These are phyloP conservation scores for Mimas tiliae DNA, from an alignment of 2,888 invertebrate species.

Conservation along the genomic window DNA sequence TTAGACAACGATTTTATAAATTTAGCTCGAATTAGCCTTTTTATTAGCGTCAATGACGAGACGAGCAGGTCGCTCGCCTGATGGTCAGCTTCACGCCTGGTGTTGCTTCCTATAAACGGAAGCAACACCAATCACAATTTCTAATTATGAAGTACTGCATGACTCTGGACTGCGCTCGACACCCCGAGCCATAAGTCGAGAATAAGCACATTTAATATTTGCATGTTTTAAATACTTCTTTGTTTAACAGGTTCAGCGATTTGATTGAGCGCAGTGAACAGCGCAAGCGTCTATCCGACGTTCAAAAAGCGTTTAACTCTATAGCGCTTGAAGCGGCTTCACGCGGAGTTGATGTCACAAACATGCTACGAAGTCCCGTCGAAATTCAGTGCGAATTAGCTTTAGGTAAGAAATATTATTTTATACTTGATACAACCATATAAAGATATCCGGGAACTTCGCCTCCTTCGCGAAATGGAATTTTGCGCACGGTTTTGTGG, in stretches of 20 bases:
- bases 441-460: slow-evolving; percentile 12
- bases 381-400: slow-evolving; percentile 77
- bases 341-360: slow-evolving; percentile 58
- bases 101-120: too few relatives aligned
- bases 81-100: too few relatives aligned
- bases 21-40: too few relatives aligned
- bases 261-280: slow-evolving; percentile 72
- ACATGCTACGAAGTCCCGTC: slow-evolving; percentile 69
- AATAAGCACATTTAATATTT: too few relatives aligned
- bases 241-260: slow-evolving; percentile 66
- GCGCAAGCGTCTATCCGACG: slow-evolving; percentile 65
- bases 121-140: too few relatives aligned
- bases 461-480: slow-evolving; percentile 10
- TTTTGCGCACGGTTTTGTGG: slow-evolving; percentile 16
- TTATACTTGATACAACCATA: slow-evolving; percentile 9
- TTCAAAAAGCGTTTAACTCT: slow-evolving; percentile 75
- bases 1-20: neutral
- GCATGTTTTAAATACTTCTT: neutral
- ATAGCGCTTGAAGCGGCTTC: slow-evolving; percentile 65
- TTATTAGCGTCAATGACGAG: too few relatives aligned
- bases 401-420: slow-evolving; percentile 56
- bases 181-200: too few relatives aligned
- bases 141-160: too few relatives aligned
- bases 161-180: neutral
- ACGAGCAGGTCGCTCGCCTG: too few relatives aligned